phyloP scores from a whole-genome alignment of 2,113 vertebrate species.

The Microtus richardsoni region DNA sequence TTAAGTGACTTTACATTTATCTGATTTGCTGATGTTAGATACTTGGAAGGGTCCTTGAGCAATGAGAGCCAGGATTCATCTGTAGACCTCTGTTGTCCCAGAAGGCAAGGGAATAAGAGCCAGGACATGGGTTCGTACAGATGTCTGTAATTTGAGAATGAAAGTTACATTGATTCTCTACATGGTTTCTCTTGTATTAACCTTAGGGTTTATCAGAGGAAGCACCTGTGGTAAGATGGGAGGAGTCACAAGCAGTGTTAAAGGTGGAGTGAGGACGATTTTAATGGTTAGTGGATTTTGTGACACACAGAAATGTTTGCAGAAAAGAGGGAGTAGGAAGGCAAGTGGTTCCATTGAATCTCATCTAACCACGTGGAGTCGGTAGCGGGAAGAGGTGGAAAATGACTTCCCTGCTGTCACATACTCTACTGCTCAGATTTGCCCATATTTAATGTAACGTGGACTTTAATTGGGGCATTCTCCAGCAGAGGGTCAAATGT shows the following conservation, averaged over 20 bases:
- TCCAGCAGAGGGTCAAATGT: background rate
- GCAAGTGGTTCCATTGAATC: background rate
- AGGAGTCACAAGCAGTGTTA: background rate
- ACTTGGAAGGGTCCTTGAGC: background rate
- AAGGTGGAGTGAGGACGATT: background rate
- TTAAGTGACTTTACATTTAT: slow-evolving; percentile 44
- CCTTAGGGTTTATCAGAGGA: background rate
- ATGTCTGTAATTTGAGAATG: background rate
- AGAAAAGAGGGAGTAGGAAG: background rate
- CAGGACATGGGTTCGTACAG: background rate
- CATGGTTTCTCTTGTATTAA: background rate
- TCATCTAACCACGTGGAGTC: background rate
- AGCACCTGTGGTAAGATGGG: background rate
- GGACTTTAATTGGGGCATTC: background rate
- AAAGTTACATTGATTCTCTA: background rate
- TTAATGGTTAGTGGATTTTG: slow-evolving; percentile 8
- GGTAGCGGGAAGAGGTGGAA: background rate
- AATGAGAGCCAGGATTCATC: background rate
- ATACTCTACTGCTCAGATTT: background rate
- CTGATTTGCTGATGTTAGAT: slow-evolving; percentile 40
- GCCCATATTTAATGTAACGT: background rate
- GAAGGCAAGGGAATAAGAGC: slow-evolving; percentile 3
- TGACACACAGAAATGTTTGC: background rate
- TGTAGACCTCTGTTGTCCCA: background rate
- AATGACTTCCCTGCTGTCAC: background rate